Conservation (phyloP, 2,797 vertebrate genomes). For the Lophotriccus pileatus region DNA sequence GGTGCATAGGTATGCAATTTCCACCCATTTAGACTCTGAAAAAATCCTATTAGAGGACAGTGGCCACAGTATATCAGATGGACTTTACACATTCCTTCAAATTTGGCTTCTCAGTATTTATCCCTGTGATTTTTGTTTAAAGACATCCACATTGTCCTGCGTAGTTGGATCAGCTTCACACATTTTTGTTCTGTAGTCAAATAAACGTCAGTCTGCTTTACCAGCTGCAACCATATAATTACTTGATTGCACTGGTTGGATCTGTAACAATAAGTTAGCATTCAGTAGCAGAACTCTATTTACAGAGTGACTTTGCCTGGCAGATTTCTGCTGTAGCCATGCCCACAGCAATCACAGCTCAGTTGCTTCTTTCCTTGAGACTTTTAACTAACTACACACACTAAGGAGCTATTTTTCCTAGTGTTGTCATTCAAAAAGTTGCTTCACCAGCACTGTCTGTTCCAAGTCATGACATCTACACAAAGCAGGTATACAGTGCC, state of each 20-base stretch:
- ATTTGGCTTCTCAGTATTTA: neutral
- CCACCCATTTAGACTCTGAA: neutral
- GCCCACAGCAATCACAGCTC: neutral
- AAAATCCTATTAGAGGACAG: neutral
- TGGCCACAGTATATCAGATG: neutral
- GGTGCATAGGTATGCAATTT: neutral
- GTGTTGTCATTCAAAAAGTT: neutral
- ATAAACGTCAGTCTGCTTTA: conserved; percentile 20
- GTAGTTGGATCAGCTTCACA: neutral
- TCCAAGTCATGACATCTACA: neutral
- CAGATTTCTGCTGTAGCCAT: neutral
- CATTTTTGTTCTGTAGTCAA: neutral
- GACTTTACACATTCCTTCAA: neutral
- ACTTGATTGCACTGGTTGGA: neutral
- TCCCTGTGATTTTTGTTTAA: neutral
- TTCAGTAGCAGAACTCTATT: neutral
- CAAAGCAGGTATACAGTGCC: neutral
- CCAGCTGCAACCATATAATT: conserved; percentile 31
- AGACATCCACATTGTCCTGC: neutral
- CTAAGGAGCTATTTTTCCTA: neutral
- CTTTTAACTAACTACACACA: neutral
- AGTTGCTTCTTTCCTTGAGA: neutral
- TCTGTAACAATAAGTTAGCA: neutral
- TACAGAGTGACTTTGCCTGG: neutral
- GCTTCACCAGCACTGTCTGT: neutral